Evolutionary conservation across 2,113 vertebrate species (phyloP), one percentile per base, ranked within the genome.

Genomic region (Cryptomyrus ogoouensis): DNA sequence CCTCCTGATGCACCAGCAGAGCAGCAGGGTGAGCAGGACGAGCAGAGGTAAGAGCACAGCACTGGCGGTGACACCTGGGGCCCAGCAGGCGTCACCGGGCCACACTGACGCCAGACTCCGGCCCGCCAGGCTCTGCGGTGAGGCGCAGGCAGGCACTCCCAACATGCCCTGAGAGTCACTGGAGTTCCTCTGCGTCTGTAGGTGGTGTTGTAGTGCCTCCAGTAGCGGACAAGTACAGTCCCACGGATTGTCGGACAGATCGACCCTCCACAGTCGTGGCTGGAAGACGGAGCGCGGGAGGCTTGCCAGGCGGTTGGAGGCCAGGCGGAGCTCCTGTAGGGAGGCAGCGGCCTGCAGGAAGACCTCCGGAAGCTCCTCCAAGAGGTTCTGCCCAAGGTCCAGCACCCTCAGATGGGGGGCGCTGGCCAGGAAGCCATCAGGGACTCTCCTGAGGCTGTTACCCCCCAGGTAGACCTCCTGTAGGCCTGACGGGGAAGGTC

Each of bases 1-100:
- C 91, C 95, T 96, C 49, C 89, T 93, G 84, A 97, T 98, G 93
- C 96, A 96, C 94, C 96, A 98, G 92, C 97, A 98, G 84, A 96
- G 92, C 58, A 95, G 80, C 88, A 96, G 19, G 50, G 89, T 2
- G 0, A 96, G 88, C 90, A 98, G 93, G 87, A 96, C 91, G 52
- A 96, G 77, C 10, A 96, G 91, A 0, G 97, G 97, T 13, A 98
- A 93, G 17, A 96, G 95, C 90, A 98, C 95, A 90, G 97, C 97
- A 93, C 97, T 96, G 0, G 95, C 95, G 0, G 96, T 97, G 52
- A 97, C 95, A 70, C 94, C 91, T 0, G 95, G 93, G 0, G 95
- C 95, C 44, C 19, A 94, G 91, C 97, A 98, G 27, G 94, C 94
- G 8, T 96, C 94, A 0, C 53, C 70, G 0, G 84, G 90, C 3